These are phyloP conservation scores for Erythrolamprus reginae DNA, from an alignment of 2,113 vertebrate genomes.

Conservation along the genomic window DNA sequence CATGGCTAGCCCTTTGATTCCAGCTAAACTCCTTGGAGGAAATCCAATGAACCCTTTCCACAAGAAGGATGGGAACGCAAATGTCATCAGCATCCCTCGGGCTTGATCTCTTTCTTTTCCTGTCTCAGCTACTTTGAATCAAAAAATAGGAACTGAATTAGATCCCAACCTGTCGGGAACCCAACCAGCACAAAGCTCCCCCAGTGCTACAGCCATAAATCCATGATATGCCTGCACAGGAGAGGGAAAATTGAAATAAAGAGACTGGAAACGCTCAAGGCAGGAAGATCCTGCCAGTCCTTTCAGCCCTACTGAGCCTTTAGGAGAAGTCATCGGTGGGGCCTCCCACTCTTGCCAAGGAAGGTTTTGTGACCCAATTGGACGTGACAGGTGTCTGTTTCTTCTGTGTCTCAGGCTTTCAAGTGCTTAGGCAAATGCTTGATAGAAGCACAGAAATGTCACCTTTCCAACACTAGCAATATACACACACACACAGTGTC, in stretches of 20 bases:
- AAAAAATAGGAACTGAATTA: not conserved
- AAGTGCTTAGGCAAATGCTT: not conserved
- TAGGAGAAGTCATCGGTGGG: slow-evolving; percentile 3
- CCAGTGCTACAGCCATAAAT: not conserved
- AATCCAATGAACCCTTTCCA: not conserved
- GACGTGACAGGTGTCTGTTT: not conserved
- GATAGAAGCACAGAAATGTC: not conserved
- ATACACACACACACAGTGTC: not conserved
- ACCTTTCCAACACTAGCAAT: not conserved
- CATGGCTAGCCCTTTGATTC: not conserved
- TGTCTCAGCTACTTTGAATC: not conserved
- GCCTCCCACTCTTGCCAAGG: not conserved
- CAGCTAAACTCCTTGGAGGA: not conserved
- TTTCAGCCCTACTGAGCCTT: slow-evolving; percentile 1
- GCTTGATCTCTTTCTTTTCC: not conserved
- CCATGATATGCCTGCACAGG: not conserved
- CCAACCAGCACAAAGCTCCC: not conserved
- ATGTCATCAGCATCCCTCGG: not conserved
- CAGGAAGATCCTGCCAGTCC: not conserved
- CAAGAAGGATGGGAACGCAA: not conserved
- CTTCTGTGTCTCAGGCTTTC: not conserved
- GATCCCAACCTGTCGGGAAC: not conserved
- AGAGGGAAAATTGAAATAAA: not conserved
- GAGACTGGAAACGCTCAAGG: not conserved
- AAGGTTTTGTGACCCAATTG: slow-evolving; percentile 3